Conservation (phyloP, 2,888 invertebrate species). For the Torymus auratus region DNA sequence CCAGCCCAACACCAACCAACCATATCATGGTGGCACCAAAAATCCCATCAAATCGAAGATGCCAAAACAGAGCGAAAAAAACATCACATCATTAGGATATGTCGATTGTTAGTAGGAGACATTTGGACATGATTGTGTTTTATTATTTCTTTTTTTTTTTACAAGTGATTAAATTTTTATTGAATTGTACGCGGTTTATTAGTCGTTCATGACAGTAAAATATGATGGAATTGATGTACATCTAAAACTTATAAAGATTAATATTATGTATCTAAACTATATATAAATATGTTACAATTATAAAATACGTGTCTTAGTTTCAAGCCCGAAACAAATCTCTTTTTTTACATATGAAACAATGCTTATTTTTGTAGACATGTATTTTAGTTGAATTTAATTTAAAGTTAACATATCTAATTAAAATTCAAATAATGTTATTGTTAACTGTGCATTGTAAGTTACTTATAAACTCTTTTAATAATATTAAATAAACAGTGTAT, state of each 20-base stretch:
- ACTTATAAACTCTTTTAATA: slow-evolving; percentile 29
- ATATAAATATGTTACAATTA: slow-evolving; percentile 5
- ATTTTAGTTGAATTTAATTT: slow-evolving; percentile 25
- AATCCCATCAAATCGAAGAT: slow-evolving; percentile 73
- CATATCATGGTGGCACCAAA: slow-evolving; percentile 73
- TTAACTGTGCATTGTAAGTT: slow-evolving; percentile 38
- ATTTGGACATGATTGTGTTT: slow-evolving; percentile 56
- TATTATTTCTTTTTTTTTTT: not conserved
- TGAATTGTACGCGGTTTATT: too few relatives aligned
- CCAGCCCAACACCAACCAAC: slow-evolving; percentile 74
- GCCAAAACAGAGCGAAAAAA: slow-evolving; percentile 72
- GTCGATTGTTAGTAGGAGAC: slow-evolving; percentile 69
- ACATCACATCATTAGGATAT: slow-evolving; percentile 72
- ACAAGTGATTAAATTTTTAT: too few relatives aligned
- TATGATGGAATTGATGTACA: not conserved
- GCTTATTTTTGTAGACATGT: not conserved
- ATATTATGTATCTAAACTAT: slow-evolving; percentile 42
- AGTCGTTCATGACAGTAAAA: not conserved
- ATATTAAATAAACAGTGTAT: slow-evolving; percentile 29
- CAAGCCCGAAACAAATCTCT: not conserved
- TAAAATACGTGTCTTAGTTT: slow-evolving; percentile 35
- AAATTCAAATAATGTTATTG: slow-evolving; percentile 16
- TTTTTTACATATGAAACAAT: too few relatives aligned
- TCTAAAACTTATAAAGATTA: slow-evolving; percentile 19
- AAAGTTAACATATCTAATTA: slow-evolving; percentile 4